These are phyloP conservation scores for Poeciliopsis occidentalis DNA, from an alignment of 2,113 vertebrate genomes.

Conservation along the genomic window DNA sequence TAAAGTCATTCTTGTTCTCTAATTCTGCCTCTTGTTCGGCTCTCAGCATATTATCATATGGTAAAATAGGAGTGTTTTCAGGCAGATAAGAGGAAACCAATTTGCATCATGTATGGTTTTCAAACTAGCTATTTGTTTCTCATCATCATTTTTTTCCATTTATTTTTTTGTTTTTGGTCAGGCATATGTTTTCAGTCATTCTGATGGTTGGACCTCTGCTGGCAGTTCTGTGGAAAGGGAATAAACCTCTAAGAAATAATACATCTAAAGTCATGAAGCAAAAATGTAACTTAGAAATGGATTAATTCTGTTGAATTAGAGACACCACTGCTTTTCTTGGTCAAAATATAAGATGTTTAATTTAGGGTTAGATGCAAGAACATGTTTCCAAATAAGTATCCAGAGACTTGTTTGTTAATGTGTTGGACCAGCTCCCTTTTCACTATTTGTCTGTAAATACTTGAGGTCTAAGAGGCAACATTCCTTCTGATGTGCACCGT, in stretches of 20 bases:
- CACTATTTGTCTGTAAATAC: neutral
- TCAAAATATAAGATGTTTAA: neutral
- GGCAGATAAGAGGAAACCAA: neutral
- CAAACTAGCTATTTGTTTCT: neutral
- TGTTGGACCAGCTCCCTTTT: neutral
- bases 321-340: neutral
- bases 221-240: neutral
- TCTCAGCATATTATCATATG: neutral
- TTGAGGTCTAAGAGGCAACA: neutral
- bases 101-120: neutral
- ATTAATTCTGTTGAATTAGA: neutral
- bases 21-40: neutral
- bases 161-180: neutral
- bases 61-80: neutral
- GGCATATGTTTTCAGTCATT: neutral
- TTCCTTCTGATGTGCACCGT: neutral
- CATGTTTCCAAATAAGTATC: neutral
- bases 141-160: no score
- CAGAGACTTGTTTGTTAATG: neutral
- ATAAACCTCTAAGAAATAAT: neutral
- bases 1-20: slow-evolving; percentile 11
- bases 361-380: neutral
- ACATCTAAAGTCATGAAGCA: neutral
- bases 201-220: neutral
- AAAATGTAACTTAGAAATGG: neutral